Base-by-base conservation (phyloP, 2,113 vertebrate genomes). In the Mus pahari region DNA sequence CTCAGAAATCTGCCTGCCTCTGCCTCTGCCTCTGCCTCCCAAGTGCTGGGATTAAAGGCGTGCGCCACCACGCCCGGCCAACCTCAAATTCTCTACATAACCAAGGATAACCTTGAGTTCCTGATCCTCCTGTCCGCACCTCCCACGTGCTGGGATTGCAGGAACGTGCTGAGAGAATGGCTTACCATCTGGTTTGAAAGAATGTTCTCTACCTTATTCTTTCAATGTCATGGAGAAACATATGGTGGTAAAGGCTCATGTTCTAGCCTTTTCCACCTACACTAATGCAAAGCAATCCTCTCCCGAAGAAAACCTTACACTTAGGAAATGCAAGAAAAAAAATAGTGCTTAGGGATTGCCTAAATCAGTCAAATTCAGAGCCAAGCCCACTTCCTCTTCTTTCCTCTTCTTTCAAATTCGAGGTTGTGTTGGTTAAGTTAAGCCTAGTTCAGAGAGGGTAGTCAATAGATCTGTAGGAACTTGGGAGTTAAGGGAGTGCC, bases 271-370 rank as follows among this genome's bases (percentile, higher is more conserved):
- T 81, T 73, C 89, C 91, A 26, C 20, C 74, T 95, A 16, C 4
- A 42, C 58, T 50, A 22, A 91, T n/a, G 70, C n/a, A 55, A 93
- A 42, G n/a, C 31, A 91, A 75, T 83, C 39, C 31, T 28, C 19
- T 68, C 14, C 68, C 42, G 86, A 20, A 93, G 66, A 62, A 96
- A 94, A 42, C 31, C n/a, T 96, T 89, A 91, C 50, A 89, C 48
- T 77, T 91, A 81, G 93, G 33, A 78, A 77, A 28, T 22, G 10
- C 42, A 92, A 86, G n/a, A 17, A 36, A 64, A 53, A 77, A 91
- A 74, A 60, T 26, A 68, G 36, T 84, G 31, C 3, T 55, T 88
- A n/a, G 31, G 42, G 92, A 53, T 17, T 73, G 75, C 86, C 68
- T 90, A 20, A 42, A 28, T 94, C 66, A 83, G 6, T 88, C 73